These are phyloP conservation scores for Heliconius congener DNA, from an alignment of 1,140 invertebrate species.

Conservation along the genomic window DNA sequence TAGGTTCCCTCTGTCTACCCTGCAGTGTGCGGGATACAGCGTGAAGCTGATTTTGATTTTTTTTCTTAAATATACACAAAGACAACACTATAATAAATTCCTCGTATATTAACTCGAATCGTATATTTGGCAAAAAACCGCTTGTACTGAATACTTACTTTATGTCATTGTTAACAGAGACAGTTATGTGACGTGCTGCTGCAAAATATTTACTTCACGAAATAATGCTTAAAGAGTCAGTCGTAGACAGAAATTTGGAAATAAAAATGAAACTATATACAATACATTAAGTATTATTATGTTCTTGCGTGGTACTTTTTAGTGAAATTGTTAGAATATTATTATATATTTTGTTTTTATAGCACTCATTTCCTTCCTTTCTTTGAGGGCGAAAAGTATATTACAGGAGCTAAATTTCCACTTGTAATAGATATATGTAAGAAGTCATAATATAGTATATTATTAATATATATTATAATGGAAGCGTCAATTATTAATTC, in stretches of 20 bases:
- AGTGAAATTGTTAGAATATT: background rate
- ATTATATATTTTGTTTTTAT: too few relatives aligned
- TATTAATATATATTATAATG: too few relatives aligned
- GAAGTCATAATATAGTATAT: too few relatives aligned
- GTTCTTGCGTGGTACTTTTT: background rate
- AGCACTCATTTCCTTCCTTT: too few relatives aligned
- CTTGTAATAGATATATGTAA: too few relatives aligned
- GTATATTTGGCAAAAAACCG: constrained; percentile 42
- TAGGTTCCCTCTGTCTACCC: background rate
- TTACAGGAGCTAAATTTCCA: too few relatives aligned
- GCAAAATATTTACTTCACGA: constrained; percentile 31
- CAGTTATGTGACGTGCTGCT: constrained; percentile 22
- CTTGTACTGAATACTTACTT: constrained; percentile 37
- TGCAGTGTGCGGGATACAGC: background rate
- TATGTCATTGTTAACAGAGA: constrained; percentile 30
- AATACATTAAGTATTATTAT: background rate
- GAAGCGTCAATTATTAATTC: too few relatives aligned
- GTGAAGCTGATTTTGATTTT: background rate
- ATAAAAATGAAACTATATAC: background rate
- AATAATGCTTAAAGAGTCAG: constrained; percentile 28
- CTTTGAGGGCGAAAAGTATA: too few relatives aligned
- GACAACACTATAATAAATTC: constrained; percentile 38
- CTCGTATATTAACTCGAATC: constrained; percentile 35
- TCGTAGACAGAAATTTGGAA: constrained; percentile 12
- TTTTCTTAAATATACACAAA: background rate